phyloP scores from a whole-genome alignment of 2,797 vertebrate genomes.

The Hirundo rustica region DNA sequence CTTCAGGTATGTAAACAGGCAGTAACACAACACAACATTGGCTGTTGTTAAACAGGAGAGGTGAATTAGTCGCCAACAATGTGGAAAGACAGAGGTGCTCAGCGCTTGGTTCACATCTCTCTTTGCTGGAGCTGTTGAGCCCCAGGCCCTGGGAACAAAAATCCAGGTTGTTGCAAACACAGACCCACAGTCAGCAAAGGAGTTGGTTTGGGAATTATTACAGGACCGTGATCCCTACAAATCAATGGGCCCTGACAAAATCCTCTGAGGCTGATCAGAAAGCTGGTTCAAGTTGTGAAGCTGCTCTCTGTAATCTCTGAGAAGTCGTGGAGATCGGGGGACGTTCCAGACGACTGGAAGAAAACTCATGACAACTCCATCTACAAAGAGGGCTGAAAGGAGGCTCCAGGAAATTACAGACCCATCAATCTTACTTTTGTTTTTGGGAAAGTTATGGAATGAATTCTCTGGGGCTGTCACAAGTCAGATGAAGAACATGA shows the following conservation, averaged over 20 bases:
- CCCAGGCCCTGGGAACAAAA: background rate
- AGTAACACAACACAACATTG: background rate
- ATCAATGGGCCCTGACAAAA: background rate
- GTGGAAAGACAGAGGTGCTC: background rate
- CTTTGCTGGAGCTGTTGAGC: fast-evolving
- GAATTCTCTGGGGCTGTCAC: background rate
- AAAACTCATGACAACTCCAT: background rate
- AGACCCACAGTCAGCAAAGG: fast-evolving
- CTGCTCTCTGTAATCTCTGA: too few species aligned
- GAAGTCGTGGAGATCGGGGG: fast-evolving
- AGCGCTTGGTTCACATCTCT: background rate
- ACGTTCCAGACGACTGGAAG: background rate
- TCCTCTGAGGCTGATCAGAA: background rate
- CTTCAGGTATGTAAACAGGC: background rate
- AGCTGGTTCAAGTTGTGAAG: background rate
- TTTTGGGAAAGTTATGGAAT: background rate
- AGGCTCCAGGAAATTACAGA: background rate
- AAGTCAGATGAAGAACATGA: background rate
- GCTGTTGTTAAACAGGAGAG: background rate
- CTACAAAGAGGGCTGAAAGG: background rate
- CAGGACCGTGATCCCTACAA: background rate
- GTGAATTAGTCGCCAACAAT: background rate
- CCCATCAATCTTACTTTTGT: background rate
- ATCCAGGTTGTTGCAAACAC: background rate
- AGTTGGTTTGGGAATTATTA: fast-evolving